Percentiles rank a stretch among this genome's conserved stretches.
Evolutionary conservation across 2,797 vertebrate genomes (phyloP).

Genomic region (Natrix natrix): DNA sequence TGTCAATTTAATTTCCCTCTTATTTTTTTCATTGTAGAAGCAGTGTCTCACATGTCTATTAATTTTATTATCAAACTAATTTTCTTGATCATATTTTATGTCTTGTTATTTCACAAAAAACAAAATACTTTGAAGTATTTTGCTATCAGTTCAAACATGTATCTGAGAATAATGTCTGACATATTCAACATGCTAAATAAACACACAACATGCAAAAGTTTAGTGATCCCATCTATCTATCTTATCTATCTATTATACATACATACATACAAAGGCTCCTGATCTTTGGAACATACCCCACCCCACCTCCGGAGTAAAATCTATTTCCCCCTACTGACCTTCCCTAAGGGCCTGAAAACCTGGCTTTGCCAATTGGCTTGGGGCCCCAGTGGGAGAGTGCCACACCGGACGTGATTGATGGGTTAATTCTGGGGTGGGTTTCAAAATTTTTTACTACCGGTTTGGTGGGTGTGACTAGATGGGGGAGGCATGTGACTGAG

Average conservation of each 20-base stretch:
- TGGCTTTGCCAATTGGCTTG: not conserved
- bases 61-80: not conserved
- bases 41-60: not conserved
- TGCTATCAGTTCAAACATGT: not conserved
- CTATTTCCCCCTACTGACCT: not conserved
- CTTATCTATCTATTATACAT: not conserved
- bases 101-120: not conserved
- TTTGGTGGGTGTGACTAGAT: no score
- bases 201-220: not conserved
- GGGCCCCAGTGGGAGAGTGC: not conserved
- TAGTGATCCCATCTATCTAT: not conserved
- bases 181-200: not conserved
- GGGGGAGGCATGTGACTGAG: no score
- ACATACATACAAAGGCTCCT: no score
- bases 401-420: not conserved
- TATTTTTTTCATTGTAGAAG: not conserved
- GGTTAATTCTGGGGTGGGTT: not conserved
- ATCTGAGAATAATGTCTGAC: not conserved
- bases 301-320: not conserved
- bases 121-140: not conserved
- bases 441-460: no score
- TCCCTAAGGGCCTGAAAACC: not conserved
- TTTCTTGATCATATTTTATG: not conserved
- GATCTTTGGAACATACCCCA: not conserved
- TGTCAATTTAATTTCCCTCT: not conserved